phyloP scores from a whole-genome alignment of 2,888 invertebrate species.

The Drosophila barbarae region DNA sequence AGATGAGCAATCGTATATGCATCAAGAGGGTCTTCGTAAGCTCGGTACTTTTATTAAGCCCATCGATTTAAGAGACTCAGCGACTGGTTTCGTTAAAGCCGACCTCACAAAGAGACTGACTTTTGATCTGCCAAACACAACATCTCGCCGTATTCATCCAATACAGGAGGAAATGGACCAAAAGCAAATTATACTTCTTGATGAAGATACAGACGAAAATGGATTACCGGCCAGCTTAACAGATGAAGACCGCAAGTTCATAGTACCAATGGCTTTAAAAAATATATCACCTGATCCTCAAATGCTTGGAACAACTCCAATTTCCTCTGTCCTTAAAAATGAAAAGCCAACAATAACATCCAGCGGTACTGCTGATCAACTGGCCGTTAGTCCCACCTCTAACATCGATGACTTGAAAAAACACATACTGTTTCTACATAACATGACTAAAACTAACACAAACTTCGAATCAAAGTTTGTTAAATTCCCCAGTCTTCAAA shows the following conservation, averaged over 20 bases:
- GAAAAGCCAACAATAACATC: constrained; percentile 48
- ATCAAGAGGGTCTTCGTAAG: constrained; percentile 78
- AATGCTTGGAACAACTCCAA: constrained; percentile 43
- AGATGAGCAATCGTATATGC: constrained; percentile 79
- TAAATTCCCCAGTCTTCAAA: constrained; percentile 79
- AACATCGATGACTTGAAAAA: constrained; percentile 80
- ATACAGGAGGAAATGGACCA: constrained; percentile 79
- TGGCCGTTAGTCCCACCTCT: constrained; percentile 66
- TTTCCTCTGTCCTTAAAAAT: constrained; percentile 41
- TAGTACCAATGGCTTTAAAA: constrained; percentile 79
- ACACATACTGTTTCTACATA: constrained; percentile 79
- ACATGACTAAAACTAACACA: constrained; percentile 79
- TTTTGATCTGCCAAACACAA: constrained; percentile 50
- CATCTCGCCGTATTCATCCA: constrained; percentile 73
- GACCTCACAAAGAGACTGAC: constrained; percentile 77
- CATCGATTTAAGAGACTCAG: constrained; percentile 77
- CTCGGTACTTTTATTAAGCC: constrained; percentile 79
- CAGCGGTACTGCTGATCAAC: constrained; percentile 54
- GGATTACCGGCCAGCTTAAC: constrained; percentile 77
- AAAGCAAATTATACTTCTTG: constrained; percentile 78
- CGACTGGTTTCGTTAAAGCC: constrained; percentile 78
- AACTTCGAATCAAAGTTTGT: constrained; percentile 80
- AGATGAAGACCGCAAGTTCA: constrained; percentile 79
- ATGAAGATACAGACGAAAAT: constrained; percentile 79
- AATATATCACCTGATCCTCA: constrained; percentile 77